phyloP scores from a whole-genome alignment of 2,797 vertebrate genomes.

The Odontamblyopus lacepedii region DNA sequence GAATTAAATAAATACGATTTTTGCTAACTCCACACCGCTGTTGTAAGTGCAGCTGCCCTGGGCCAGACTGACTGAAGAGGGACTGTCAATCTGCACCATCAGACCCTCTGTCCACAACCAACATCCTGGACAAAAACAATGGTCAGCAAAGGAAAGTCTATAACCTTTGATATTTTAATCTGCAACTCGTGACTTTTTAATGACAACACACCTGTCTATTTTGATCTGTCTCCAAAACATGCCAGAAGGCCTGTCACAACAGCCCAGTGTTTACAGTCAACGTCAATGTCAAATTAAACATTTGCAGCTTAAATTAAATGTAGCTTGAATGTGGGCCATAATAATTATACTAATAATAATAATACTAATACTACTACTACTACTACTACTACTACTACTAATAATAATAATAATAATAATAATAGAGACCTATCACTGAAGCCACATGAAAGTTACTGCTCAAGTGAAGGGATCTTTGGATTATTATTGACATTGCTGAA shows the following conservation, averaged over 20 bases:
- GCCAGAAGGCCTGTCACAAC: constrained; percentile 23
- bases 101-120: too few species aligned
- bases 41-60: too few species aligned
- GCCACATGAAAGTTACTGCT: background rate
- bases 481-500: background rate
- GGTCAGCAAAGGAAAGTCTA: too few species aligned
- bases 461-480: background rate
- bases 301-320: background rate
- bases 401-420: too few species aligned
- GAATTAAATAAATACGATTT: too few species aligned
- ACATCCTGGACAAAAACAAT: too few species aligned
- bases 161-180: background rate
- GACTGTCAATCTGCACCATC: too few species aligned
- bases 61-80: too few species aligned
- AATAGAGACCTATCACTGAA: background rate
- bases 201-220: background rate
- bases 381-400: too few species aligned
- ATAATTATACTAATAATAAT: background rate
- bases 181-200: background rate
- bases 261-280: constrained; percentile 25
- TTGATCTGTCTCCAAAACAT: background rate
- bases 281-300: background rate
- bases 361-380: too few species aligned
- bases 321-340: background rate
- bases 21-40: too few species aligned